Evolutionary conservation across 2,888 invertebrate genomes (phyloP).

Genomic region (Axea sp.): DNA sequence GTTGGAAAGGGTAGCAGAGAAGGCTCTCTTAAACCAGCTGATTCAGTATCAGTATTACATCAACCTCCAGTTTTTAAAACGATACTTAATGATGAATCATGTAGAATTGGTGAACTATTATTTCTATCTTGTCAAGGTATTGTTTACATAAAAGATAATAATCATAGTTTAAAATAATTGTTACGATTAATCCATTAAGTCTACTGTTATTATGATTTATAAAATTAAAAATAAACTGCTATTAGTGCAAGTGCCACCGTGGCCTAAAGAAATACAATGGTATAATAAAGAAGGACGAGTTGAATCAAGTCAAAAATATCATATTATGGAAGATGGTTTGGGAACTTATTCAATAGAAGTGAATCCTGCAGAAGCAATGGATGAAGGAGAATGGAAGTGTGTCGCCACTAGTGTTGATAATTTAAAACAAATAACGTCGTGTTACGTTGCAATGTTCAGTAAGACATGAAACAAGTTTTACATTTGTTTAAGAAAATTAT

Average conservation of each 20-base stretch:
- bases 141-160: background rate
- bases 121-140: constrained; percentile 86
- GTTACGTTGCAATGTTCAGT: constrained; percentile 89
- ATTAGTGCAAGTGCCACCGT: constrained; percentile 91
- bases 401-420: constrained; percentile 89
- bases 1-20: constrained; percentile 87
- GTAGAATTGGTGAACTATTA: constrained; percentile 88
- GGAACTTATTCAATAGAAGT: constrained; percentile 90
- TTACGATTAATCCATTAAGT: too few species aligned
- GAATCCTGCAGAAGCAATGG: constrained; percentile 87
- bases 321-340: constrained; percentile 88
- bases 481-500: too few species aligned
- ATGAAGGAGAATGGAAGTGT: constrained; percentile 95
- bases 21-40: constrained; percentile 84
- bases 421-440: constrained; percentile 87
- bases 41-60: constrained; percentile 83
- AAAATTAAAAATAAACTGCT: too few species aligned
- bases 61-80: constrained; percentile 90
- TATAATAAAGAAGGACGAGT: constrained; percentile 91
- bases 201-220: too few species aligned
- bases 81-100: constrained; percentile 86
- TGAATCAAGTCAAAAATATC: constrained; percentile 86
- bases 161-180: too few species aligned
- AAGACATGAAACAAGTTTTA: constrained; percentile 71
- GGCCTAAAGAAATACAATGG: constrained; percentile 91